Base-by-base conservation (phyloP, 2,888 invertebrate species). In the Belgica antarctica region DNA sequence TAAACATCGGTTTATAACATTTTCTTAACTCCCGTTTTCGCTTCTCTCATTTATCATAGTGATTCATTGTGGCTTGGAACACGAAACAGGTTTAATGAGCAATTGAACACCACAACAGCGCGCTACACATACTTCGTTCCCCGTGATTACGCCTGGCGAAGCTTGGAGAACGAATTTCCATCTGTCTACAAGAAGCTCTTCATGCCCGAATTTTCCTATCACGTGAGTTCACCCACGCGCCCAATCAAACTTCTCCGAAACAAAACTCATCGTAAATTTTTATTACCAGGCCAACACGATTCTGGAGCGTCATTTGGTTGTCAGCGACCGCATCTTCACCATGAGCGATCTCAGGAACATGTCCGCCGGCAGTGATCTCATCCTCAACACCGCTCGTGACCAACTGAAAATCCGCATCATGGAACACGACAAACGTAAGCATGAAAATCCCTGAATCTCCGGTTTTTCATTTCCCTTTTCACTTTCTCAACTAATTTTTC, bases 51-150 rank as follows among this genome's bases (percentile, higher is more conserved):
- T n/a, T n/a, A n/a, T n/a, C n/a, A n/a, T 80, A 95, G 94, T 76
- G 85, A 87, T 71, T 91, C 93, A 1, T 91, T 87, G 77, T 83
- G 84, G 74, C 81, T 95, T 75, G 92, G 94, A 46, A 83, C 85
- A 73, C 85, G 87, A 71, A 86, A 87, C 73, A 83, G 84, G 75
- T 94, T 94, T 80, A 94, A 94, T 79, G 83, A 85, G 15, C 89
- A 89, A 76, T 81, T 95, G 72, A 87, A 87, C 75, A 88, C 90
- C 74, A 85, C 87, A 73, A 86, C 85, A 72, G 88, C 88, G 74
- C 87, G 89, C 70, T 95, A 89, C 81, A 96, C 96, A 1, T 93
- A 91, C 80, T 95, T 96, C 77, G 94, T 93, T 8, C 96, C 96
- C 0, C 85, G 90, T 34, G 90, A 97, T 77, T 87, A 87, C 76